Percentiles rank a stretch among this genome's conserved stretches.
These are phyloP conservation scores for Eupithecia vulgata DNA, from an alignment of 2,888 invertebrate genomes.

Conservation along the genomic window DNA sequence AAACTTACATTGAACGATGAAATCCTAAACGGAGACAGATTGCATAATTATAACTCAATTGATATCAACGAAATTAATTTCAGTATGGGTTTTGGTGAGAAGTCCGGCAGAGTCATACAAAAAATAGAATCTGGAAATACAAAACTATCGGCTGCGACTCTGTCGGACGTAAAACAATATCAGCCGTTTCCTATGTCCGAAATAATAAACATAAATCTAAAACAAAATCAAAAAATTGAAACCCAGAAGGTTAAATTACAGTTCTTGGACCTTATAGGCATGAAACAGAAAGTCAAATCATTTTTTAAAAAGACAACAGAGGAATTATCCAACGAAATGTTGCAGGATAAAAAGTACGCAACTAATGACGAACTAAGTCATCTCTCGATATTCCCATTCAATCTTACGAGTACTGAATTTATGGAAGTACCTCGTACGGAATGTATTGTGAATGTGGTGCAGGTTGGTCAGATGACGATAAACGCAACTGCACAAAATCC, in stretches of 20 bases:
- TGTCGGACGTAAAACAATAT: constrained; percentile 84
- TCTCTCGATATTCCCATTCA: constrained; percentile 46
- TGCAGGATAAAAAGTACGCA: constrained; percentile 49
- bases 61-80: constrained; percentile 70
- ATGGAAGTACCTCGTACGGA: constrained; percentile 79
- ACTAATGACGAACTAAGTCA: constrained; percentile 33
- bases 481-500: constrained; percentile 78
- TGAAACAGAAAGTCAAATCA: constrained; percentile 67
- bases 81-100: constrained; percentile 84
- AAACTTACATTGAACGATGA: constrained; percentile 68
- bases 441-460: constrained; percentile 84
- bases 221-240: constrained; percentile 34
- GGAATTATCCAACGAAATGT: constrained; percentile 58
- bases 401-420: constrained; percentile 76
- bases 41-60: constrained; percentile 49
- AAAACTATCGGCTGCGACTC: constrained; percentile 83
- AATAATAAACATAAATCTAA: constrained; percentile 47
- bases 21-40: constrained; percentile 56
- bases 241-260: constrained; percentile 54
- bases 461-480: constrained; percentile 80
- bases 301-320: constrained; percentile 66
- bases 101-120: constrained; percentile 84
- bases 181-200: constrained; percentile 78
- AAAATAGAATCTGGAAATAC: constrained; percentile 70
- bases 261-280: constrained; percentile 58